These are phyloP conservation scores for Sinodicranocentrus sp. DNA, from an alignment of 2,888 invertebrate species.

Conservation along the genomic window DNA sequence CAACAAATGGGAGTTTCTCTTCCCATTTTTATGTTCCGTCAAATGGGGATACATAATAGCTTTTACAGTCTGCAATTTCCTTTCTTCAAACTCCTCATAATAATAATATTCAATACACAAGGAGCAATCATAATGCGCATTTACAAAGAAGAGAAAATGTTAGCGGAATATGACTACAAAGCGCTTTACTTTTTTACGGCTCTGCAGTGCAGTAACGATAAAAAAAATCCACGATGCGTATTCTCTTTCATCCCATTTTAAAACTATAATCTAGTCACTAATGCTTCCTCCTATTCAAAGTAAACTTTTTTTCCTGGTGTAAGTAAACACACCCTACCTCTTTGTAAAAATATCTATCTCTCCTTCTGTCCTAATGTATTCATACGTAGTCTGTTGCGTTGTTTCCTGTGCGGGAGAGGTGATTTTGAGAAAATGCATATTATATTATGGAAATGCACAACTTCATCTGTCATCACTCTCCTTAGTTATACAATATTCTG, in stretches of 20 bases:
- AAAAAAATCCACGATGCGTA: slow-evolving; percentile 19
- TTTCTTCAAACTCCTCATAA: neutral
- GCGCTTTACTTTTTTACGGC: slow-evolving; percentile 12
- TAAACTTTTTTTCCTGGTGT: slow-evolving; percentile 14
- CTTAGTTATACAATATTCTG: neutral
- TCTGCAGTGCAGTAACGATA: slow-evolving; percentile 34
- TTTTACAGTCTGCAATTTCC: neutral
- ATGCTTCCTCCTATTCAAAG: slow-evolving; percentile 2
- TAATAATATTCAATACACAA: slow-evolving; percentile 24
- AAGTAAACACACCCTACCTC: neutral
- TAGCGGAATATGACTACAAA: slow-evolving; percentile 13
- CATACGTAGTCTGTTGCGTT: slow-evolving; percentile 3
- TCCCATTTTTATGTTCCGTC: no score
- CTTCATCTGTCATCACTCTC: slow-evolving; percentile 41
- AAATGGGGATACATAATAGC: no score
- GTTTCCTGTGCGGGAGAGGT: neutral
- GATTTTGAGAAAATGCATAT: slow-evolving; percentile 6
- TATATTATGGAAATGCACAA: slow-evolving; percentile 40
- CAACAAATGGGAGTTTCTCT: no score
- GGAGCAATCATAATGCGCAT: slow-evolving; percentile 15
- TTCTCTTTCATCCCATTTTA: slow-evolving; percentile 30
- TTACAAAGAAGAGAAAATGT: neutral
- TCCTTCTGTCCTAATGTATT: neutral
- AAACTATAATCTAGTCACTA: slow-evolving; percentile 36
- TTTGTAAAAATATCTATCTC: neutral